Base-by-base conservation (phyloP, 2,888 invertebrate species). In the Meliscaeva auricollis region DNA sequence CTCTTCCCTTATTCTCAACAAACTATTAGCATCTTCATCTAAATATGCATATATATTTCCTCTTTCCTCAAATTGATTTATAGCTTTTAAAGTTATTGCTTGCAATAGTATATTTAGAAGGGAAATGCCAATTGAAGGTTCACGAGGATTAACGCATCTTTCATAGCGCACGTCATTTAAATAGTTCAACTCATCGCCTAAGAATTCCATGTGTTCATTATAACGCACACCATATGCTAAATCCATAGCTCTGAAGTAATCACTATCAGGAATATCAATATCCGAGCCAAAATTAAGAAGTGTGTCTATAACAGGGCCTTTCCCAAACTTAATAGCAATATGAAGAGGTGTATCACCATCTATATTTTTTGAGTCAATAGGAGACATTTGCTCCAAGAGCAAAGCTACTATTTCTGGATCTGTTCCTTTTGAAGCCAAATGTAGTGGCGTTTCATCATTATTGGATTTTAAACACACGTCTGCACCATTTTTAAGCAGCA, bases 1-100 rank as follows among this genome's bases (percentile, higher is more conserved):
- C 3, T 22, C 0, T 22, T 13, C 4, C 0, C 32, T 8, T 32
- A 4, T 20, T 13, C 9, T 38, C n/a, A 1, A 5, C 9, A 58
- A 1, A 1, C 7, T 15, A 44, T 26, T 26, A 26, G n/a, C 1
- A 8, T n/a, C 3, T 0, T 30, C 1, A 8, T n/a, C 3, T 0
- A 0, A 7, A n/a, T 9, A 1, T 26, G 1, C 0, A 52, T n/a
- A 26, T 26, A 26, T 3, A 26, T 26, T 4, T 26, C 4, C 4
- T 26, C 4, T 26, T 2, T 4, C 26, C 2, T 26, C 1, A 15
- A 41, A 26, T 2, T 41, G 11, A 60, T 41, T 41, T 22, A 41
- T 41, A 26, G n/a, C n/a, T 26, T 26, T 26, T 6, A 60, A 44
- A 8, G 2, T 22, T 4, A 60, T 4, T 26, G 26, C 26, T 3